A percentile compares a stretch with the other conserved stretches of the same genome.
Conservation (phyloP, 2,888 invertebrate species). For the Taphrorychus bicolor region DNA sequence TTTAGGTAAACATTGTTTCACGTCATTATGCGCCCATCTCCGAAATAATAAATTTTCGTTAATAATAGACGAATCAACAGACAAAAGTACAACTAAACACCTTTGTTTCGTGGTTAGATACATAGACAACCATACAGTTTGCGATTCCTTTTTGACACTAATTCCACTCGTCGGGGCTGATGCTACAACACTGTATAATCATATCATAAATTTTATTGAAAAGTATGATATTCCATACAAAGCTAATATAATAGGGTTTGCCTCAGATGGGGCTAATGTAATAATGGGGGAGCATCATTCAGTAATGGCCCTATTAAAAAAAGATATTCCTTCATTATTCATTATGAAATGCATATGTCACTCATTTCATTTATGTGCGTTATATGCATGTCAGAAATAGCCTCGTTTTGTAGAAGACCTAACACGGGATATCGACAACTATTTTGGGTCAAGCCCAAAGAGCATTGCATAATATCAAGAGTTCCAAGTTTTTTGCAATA, state of each 20-base stretch:
- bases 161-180: not conserved
- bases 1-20: no score
- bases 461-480: not conserved
- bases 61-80: no score
- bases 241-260: slow-evolving; percentile 24
- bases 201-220: slow-evolving; percentile 5
- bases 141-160: not conserved
- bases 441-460: slow-evolving; percentile 13
- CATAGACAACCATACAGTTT: not conserved
- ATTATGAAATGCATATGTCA: slow-evolving; percentile 49
- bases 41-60: no score
- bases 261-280: slow-evolving; percentile 28
- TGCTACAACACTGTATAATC: not conserved
- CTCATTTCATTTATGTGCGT: slow-evolving; percentile 49
- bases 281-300: slow-evolving; percentile 27
- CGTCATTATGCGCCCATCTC: no score
- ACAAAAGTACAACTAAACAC: no score
- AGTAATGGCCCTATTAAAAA: slow-evolving; percentile 16
- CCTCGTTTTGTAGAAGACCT: slow-evolving; percentile 8
- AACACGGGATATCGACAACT: slow-evolving; percentile 10
- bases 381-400: slow-evolving; percentile 49
- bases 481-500: not conserved
- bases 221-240: slow-evolving; percentile 12
- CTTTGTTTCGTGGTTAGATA: no score
- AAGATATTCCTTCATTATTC: slow-evolving; percentile 27